These are phyloP conservation scores for Lithobates sylvaticus DNA, from an alignment of 2,797 vertebrate species.

Conservation along the genomic window DNA sequence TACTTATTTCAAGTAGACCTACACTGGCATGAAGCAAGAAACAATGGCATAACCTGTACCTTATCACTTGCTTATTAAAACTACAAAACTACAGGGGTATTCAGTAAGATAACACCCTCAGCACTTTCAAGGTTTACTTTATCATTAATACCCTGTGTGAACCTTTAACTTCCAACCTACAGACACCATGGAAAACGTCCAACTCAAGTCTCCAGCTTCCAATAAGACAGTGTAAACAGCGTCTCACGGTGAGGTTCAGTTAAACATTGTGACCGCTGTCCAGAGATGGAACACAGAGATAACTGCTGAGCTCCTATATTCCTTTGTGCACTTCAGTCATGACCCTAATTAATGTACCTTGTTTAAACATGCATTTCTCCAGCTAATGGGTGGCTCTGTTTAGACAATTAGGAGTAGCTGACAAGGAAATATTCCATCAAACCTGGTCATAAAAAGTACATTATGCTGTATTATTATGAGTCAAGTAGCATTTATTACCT, in stretches of 20 bases:
- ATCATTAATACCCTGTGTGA: constrained; percentile 65
- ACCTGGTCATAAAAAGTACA: constrained; percentile 85
- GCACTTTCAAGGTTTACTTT: constrained; percentile 41
- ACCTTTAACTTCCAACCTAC: constrained; percentile 63
- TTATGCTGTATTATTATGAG: constrained; percentile 86
- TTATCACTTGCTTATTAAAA: not conserved
- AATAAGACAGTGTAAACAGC: constrained; percentile 75
- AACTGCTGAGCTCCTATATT: constrained; percentile 79
- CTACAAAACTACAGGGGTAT: not conserved
- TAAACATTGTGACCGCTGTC: constrained; percentile 76
- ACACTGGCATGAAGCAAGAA: not conserved
- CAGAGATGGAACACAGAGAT: constrained; percentile 81
- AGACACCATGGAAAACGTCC: constrained; percentile 62
- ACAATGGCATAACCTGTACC: not conserved
- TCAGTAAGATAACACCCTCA: not conserved
- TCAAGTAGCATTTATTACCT: constrained; percentile 83
- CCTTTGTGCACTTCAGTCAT: constrained; percentile 77
- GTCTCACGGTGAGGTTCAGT: constrained; percentile 76
- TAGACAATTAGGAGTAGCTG: constrained; percentile 81
- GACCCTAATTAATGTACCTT: constrained; percentile 84
- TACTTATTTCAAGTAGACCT: not conserved
- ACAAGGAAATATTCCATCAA: constrained; percentile 85
- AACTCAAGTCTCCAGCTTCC: constrained; percentile 64
- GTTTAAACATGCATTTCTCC: constrained; percentile 77
- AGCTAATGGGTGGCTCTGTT: constrained; percentile 84